These are phyloP conservation scores for Drosophila yooni DNA, from an alignment of 2,888 invertebrate species.

Conservation along the genomic window DNA sequence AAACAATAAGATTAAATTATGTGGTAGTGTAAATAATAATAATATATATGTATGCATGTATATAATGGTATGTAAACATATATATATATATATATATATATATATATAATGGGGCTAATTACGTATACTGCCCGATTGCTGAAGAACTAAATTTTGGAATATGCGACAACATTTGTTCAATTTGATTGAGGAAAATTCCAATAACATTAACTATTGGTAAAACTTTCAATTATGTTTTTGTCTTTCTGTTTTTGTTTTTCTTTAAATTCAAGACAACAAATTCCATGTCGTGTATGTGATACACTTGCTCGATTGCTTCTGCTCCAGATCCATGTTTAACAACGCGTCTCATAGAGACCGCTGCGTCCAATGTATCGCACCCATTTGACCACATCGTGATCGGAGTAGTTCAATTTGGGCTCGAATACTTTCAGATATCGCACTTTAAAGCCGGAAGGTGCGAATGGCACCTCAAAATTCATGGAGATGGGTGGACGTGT, in stretches of 20 bases:
- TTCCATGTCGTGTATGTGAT: conserved; percentile 42
- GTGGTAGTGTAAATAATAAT: conserved; percentile 46
- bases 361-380: conserved; percentile 99
- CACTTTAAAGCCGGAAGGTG: conserved; percentile 99
- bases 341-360: conserved; percentile 99
- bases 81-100: conserved; percentile 28
- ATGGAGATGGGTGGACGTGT: conserved; percentile 99
- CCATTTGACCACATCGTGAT: conserved; percentile 99
- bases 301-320: conserved; percentile 54
- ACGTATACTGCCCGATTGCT: conserved; percentile 33
- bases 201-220: conserved; percentile 43
- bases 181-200: conserved; percentile 73
- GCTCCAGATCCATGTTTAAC: conserved; percentile 87
- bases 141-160: conserved; percentile 72
- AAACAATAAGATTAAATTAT: conserved; percentile 58
- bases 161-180: conserved; percentile 70
- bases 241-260: conserved; percentile 23
- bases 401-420: conserved; percentile 99
- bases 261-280: conserved; percentile 54
- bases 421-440: conserved; percentile 99
- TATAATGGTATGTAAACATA: conserved; percentile 63
- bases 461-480: conserved; percentile 99
- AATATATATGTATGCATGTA: conserved; percentile 46
- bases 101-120: conserved; percentile 34
- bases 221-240: conserved; percentile 28